Evolutionary conservation across 1,140 invertebrate genomes (phyloP).

Genomic region (Dinothrombium tinctorium): DNA sequence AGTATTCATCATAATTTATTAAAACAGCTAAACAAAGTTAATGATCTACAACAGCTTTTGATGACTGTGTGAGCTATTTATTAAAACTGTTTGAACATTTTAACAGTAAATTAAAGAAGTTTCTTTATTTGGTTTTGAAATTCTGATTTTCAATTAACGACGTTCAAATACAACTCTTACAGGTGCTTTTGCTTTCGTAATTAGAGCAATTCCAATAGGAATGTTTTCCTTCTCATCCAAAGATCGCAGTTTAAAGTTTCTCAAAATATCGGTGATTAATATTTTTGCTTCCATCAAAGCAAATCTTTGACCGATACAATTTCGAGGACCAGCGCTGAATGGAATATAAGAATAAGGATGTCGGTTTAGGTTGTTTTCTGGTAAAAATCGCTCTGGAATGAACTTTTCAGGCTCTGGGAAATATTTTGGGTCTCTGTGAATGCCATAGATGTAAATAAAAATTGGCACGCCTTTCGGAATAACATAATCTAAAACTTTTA

Average conservation of each 20-base stretch:
- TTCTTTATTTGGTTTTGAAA: too few species aligned
- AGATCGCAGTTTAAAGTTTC: constrained; percentile 20
- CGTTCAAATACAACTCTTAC: too few species aligned
- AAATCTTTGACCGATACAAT: constrained; percentile 29
- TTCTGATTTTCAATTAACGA: too few species aligned
- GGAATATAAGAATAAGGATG: constrained; percentile 22
- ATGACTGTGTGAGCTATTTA: too few species aligned
- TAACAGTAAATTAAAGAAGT: too few species aligned
- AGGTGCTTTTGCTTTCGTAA: too few species aligned
- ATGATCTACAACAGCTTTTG: too few species aligned
- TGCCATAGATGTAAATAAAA: constrained; percentile 19
- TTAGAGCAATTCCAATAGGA: too few species aligned
- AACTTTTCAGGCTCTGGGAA: constrained; percentile 23
- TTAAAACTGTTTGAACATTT: too few species aligned
- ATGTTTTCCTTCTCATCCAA: too few species aligned
- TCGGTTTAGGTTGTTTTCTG: constrained; percentile 21
- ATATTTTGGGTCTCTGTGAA: constrained; percentile 22
- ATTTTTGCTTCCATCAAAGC: constrained; percentile 31
- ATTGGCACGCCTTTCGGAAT: constrained; percentile 21
- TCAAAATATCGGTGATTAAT: constrained; percentile 24
- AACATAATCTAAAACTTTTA: constrained; percentile 14
- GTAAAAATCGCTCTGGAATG: constrained; percentile 29
- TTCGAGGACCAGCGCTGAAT: constrained; percentile 24
- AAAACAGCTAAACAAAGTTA: too few species aligned
- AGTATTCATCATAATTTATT: too few species aligned